Evolutionary conservation across 2,797 vertebrate genomes (phyloP), one percentile per base, ranked within the genome.

Genomic region (Fistularia commersonii): DNA sequence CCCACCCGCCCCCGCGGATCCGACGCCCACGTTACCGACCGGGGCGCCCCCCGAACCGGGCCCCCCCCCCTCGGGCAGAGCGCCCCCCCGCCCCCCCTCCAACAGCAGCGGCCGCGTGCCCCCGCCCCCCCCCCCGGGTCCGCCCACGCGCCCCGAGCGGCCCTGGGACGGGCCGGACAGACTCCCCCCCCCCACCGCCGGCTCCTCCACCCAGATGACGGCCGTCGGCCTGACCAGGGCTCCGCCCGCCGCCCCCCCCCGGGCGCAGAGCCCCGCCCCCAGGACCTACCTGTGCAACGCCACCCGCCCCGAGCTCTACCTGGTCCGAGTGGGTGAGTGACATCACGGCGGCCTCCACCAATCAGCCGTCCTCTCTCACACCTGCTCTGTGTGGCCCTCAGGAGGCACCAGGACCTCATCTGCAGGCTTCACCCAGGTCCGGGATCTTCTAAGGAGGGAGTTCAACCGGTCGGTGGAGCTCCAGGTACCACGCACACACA

Each of bases 381-480:
- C 10, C 4, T n/a, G 38, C 35, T 8, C 38, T 50, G 1, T 63
- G 10, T 74, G 0, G 43, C 33, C 39, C 62, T 8, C 74, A 99
- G 97, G 93, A 64, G 90, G 95, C 69, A 87, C 93, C 45, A 87
- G 77, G 72, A 90, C 91, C 54, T 87, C 93, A 0, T 84, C 92
- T 11, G 81, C 92, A 7, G 91, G 91, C 45, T 94, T 94, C 70
- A 90, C 87, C 64, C 88, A 91, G 50, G 92, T 98, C 80, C 90
- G 90, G 72, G 91, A 94, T 47, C 86, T 95, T 45, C 79, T 99
- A 75, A 93, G 85, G 81, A 80, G 73, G 53, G 92, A 93, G 54
- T 97, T 97, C 85, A 95, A 90, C 79, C 90, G 92, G 13, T 87
- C 90, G 0, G 90, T 98, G 49, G 96, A 99, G 77, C 89, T 98